A percentile compares a stretch with the other conserved stretches of the same genome.
Evolutionary conservation across 2,888 invertebrate genomes (phyloP).

Genomic region (Andrena camellia): DNA sequence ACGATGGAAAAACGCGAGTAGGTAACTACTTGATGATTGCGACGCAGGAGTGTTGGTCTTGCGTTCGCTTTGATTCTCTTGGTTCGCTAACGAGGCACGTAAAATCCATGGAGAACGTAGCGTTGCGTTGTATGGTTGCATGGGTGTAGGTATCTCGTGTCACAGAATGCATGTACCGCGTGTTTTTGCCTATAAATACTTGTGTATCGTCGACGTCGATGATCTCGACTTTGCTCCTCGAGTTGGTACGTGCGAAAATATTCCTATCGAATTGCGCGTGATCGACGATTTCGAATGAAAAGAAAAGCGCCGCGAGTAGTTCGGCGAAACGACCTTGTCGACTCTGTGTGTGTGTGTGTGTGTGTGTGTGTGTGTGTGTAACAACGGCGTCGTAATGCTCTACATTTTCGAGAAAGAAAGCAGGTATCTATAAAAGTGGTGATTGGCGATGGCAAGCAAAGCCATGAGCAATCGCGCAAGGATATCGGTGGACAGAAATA

Average conservation of each 20-base stretch:
- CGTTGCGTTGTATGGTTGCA: background rate
- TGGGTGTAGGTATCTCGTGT: slow-evolving; percentile 22
- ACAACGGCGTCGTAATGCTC: no score
- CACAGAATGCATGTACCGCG: slow-evolving; percentile 31
- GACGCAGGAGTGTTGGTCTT: background rate
- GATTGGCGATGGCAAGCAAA: no score
- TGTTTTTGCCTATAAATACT: background rate
- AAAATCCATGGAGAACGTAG: background rate
- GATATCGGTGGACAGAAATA: background rate
- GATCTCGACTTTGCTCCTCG: background rate
- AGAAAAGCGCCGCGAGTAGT: background rate
- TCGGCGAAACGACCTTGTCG: no score
- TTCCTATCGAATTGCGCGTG: background rate
- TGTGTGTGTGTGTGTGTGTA: no score
- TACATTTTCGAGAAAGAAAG: no score
- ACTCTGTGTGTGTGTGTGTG: no score
- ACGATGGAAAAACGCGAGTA: background rate
- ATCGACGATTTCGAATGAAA: background rate
- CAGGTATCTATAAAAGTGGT: no score
- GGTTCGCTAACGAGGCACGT: background rate
- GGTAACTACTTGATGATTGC: background rate
- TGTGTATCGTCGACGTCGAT: background rate
- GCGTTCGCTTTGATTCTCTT: background rate
- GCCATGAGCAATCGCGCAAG: background rate
- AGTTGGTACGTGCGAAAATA: background rate